Evolutionary conservation across 2,797 vertebrate genomes (phyloP).

Genomic region (Enteromius trimaculatus): DNA sequence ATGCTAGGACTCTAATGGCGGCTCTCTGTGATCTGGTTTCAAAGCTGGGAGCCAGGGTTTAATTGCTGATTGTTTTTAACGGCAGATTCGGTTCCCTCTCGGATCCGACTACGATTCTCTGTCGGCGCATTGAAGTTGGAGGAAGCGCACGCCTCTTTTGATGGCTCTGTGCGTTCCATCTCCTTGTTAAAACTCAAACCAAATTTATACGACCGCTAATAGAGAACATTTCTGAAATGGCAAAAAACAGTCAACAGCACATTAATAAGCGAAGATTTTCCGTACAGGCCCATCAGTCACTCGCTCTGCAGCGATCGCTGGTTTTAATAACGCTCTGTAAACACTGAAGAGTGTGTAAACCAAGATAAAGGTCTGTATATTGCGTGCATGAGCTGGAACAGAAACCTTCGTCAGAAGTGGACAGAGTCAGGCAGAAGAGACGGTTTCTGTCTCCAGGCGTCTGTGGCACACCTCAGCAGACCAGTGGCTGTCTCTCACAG

Average conservation of each 20-base stretch:
- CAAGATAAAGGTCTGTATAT: conserved; percentile 18
- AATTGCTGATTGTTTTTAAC: conserved; percentile 53
- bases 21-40: conserved; percentile 58
- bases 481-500: conserved; percentile 53
- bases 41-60: conserved; percentile 49
- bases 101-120: conserved; percentile 22
- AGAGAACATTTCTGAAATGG: conserved; percentile 42
- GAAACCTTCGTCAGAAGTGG: conserved; percentile 34
- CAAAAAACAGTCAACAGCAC: conserved; percentile 6
- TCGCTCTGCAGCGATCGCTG: conserved; percentile 13
- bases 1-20: conserved; percentile 40
- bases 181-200: conserved; percentile 42
- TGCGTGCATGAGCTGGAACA: conserved; percentile 24
- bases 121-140: conserved; percentile 36
- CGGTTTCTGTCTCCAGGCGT: conserved; percentile 57
- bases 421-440: conserved; percentile 9
- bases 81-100: conserved; percentile 26
- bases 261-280: conserved; percentile 32
- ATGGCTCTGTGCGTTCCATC: conserved; percentile 36
- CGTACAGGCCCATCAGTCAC: conserved; percentile 10
- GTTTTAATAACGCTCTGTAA: conserved; percentile 22
- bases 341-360: conserved; percentile 30
- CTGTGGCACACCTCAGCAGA: conserved; percentile 52
- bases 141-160: conserved; percentile 8
- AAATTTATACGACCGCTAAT: conserved; percentile 40